Evolutionary conservation across 2,797 vertebrate species (phyloP).

Genomic region (Gorsachius magnificus): DNA sequence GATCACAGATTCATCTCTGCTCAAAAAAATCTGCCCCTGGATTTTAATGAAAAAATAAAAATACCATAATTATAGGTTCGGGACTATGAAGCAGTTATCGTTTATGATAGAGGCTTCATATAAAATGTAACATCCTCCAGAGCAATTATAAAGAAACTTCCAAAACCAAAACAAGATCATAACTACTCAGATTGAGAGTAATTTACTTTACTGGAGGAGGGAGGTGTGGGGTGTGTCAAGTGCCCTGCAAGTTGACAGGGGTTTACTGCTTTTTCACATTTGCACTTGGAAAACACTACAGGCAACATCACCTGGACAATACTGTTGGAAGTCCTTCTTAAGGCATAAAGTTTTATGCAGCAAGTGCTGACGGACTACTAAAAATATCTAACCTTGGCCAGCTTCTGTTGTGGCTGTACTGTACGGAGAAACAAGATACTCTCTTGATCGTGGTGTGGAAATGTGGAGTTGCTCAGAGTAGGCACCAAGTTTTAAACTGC

Average conservation of each 20-base stretch:
- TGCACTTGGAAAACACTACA: background rate
- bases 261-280: background rate
- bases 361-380: background rate
- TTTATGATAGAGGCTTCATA: background rate
- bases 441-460: background rate
- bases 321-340: background rate
- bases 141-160: background rate
- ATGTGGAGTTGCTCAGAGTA: background rate
- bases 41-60: background rate
- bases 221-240: background rate
- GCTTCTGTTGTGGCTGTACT: background rate
- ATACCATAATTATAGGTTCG: background rate
- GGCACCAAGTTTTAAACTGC: background rate
- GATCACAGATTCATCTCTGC: background rate
- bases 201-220: background rate
- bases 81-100: background rate
- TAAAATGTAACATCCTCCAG: background rate
- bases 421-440: background rate
- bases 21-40: background rate
- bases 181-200: background rate
- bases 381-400: background rate
- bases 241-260: background rate
- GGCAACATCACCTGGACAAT: background rate
- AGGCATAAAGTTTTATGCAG: background rate
- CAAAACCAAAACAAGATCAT: background rate